phyloP scores from a whole-genome alignment of 2,888 invertebrate species.

The Xanthia togata region DNA sequence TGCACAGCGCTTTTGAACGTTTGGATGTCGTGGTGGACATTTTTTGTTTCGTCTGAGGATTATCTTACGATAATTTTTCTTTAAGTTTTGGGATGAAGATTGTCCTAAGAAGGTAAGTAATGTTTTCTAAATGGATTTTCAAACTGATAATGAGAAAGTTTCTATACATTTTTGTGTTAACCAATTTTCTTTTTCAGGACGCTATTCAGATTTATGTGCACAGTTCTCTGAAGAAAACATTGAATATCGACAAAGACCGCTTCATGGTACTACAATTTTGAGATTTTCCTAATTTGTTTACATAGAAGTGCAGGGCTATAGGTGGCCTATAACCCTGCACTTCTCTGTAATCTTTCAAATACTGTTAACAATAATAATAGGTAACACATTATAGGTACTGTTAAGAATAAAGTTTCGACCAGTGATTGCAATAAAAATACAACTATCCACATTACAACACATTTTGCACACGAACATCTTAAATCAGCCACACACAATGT shows the following conservation, averaged over 20 bases:
- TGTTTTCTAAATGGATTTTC: not conserved
- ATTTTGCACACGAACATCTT: slow-evolving; percentile 30
- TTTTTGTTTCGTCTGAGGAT: not conserved
- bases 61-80: not conserved
- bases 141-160: not conserved
- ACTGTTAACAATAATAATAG: not conserved
- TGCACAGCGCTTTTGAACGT: not conserved
- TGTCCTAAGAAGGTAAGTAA: not conserved
- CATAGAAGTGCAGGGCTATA: not conserved
- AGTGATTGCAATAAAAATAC: slow-evolving; percentile 10
- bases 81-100: not conserved
- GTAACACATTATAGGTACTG: not conserved
- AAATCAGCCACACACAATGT: slow-evolving; percentile 36
- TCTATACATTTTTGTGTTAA: not conserved
- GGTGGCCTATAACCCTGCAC: not conserved
- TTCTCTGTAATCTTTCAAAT: not conserved
- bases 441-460: slow-evolving; percentile 23
- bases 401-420: slow-evolving; percentile 5
- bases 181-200: not conserved
- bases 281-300: not conserved
- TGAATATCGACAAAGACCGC: not conserved
- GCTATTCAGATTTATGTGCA: not conserved
- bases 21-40: not conserved
- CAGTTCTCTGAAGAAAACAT: not conserved
- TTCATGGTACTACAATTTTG: not conserved